Evolutionary conservation across 2,113 vertebrate genomes (phyloP).

Genomic region (Stercorarius parasiticus): DNA sequence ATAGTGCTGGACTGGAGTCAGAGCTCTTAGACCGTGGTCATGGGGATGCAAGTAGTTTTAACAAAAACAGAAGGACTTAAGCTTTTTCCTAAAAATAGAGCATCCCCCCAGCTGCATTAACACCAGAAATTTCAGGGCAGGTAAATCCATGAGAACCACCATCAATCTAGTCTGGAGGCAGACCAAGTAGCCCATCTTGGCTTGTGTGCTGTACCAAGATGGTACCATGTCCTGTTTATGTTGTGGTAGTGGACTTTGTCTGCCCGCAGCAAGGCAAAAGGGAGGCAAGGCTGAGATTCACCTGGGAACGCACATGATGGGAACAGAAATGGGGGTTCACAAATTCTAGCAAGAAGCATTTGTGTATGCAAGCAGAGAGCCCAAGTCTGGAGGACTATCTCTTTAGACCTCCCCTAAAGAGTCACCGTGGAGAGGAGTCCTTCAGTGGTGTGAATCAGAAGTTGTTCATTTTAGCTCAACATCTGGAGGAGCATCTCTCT

Average conservation of each 20-base stretch:
- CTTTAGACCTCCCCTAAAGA: neutral
- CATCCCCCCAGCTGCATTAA: neutral
- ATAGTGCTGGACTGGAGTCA: neutral
- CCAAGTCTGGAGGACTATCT: neutral
- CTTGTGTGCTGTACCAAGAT: neutral
- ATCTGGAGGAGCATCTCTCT: neutral
- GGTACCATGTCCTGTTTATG: fast-evolving
- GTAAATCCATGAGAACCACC: neutral
- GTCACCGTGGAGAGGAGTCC: neutral
- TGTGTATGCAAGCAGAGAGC: neutral
- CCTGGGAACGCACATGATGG: neutral
- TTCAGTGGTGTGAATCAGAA: neutral
- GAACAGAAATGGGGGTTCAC: neutral
- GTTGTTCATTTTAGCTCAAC: neutral
- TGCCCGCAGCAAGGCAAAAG: neutral
- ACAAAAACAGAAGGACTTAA: neutral
- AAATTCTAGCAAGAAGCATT: neutral
- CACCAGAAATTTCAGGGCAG: neutral
- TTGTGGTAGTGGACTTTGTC: neutral
- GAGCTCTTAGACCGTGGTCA: neutral
- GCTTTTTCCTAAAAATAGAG: neutral
- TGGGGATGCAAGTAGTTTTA: neutral
- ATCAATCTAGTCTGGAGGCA: neutral
- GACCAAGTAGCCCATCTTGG: neutral
- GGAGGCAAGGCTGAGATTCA: neutral